Percentiles rank a stretch among this genome's conserved stretches.
Conservation (phyloP, 1,140 invertebrate species). For the Orius insidiosus region DNA sequence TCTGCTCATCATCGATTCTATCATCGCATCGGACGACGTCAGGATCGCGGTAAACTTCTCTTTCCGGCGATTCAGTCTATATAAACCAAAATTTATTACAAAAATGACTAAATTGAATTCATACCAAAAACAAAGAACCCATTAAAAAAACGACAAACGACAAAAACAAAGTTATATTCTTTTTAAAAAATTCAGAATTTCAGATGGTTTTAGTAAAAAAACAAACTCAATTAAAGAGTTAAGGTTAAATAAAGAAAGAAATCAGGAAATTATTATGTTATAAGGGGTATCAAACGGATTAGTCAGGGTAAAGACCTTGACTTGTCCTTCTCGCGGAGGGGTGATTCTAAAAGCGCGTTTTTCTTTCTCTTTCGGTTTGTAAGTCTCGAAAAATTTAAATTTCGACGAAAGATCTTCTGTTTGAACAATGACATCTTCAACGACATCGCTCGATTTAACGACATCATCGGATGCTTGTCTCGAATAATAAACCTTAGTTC, state of each 20-base stretch:
- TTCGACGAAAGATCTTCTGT: too few species aligned
- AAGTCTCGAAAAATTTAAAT: constrained; percentile 84
- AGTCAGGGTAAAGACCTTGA: constrained; percentile 31
- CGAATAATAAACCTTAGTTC: too few species aligned
- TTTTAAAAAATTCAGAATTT: too few species aligned
- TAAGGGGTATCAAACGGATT: not conserved
- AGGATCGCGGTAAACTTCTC: constrained; percentile 58
- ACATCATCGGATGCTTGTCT: too few species aligned
- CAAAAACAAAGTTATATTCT: too few species aligned
- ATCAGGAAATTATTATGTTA: not conserved
- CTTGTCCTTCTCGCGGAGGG: constrained; percentile 56
- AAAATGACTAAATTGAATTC: not conserved
- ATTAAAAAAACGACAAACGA: constrained; percentile 3
- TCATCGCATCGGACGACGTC: constrained; percentile 49
- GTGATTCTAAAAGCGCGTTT: constrained; percentile 67
- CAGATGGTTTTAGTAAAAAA: constrained; percentile 4
- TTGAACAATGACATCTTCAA: too few species aligned
- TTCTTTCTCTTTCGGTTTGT: constrained; percentile 49
- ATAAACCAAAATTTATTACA: not conserved
- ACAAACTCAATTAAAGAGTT: not conserved
- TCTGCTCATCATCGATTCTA: constrained; percentile 32
- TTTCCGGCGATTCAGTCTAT: constrained; percentile 47
- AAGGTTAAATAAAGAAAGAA: not conserved
- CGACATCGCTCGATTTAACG: too few species aligned
- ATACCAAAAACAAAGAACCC: not conserved